Evolutionary conservation across 2,888 invertebrate species (phyloP).

Genomic region (Spisula subtruncata): DNA sequence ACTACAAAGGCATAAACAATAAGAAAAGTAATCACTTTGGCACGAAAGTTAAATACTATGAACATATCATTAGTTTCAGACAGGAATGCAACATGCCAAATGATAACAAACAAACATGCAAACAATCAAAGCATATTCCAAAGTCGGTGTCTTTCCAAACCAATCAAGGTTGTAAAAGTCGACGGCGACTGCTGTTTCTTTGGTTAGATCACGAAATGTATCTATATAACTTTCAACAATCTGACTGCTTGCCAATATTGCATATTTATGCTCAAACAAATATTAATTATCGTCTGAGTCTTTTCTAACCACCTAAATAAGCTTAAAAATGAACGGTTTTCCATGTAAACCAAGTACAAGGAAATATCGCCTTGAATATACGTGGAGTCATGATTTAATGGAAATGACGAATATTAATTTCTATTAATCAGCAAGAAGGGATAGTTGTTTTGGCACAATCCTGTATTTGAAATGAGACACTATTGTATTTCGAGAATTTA

Average conservation of each 20-base stretch:
- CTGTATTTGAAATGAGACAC: too few relatives aligned
- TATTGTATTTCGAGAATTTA: too few relatives aligned
- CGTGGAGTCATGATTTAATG: background rate
- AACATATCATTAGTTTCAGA: background rate
- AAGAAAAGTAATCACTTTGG: background rate
- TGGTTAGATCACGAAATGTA: background rate
- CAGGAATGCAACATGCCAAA: background rate
- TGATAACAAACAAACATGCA: background rate
- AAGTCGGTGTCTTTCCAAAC: too few relatives aligned
- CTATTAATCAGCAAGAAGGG: background rate
- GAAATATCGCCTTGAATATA: background rate
- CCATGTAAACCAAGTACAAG: background rate
- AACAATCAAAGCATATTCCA: conserved; percentile 5
- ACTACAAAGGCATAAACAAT: background rate
- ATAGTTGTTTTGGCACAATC: background rate
- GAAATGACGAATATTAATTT: background rate
- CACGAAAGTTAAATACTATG: background rate
- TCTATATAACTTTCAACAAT: background rate
- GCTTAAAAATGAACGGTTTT: background rate
- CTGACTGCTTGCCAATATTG: background rate
- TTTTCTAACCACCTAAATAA: background rate
- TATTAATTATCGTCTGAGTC: background rate
- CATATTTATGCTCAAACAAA: background rate
- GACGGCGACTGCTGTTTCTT: background rate
- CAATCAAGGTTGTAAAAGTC: background rate